Evolutionary conservation across 2,888 invertebrate genomes (phyloP), one percentile per base, ranked within the genome.

Genomic region (Hydrotaea diabolus): DNA sequence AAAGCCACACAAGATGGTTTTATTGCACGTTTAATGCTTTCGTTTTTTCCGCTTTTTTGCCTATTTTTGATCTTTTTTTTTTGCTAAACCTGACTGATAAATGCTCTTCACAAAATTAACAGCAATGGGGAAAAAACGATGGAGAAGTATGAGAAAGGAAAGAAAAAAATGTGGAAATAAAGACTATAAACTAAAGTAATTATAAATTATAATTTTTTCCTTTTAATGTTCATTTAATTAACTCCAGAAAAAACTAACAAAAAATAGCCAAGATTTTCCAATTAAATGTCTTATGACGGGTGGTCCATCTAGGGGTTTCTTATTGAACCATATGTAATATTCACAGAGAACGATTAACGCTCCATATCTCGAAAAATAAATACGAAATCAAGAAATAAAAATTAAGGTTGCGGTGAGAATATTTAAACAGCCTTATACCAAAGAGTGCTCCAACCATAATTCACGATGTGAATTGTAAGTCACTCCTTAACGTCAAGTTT

Each of bases 221-320:
- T 36, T 64, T 66, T 66, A 66, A 66, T 26, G 43, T 43, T 43
- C 4, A 43, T 66, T 66, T 19, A 74, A 79, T 79, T 55, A 66
- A 8, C 59, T 75, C 17, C 49, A n/a, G 66, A 64, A 4, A n/a
- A n/a, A n/a, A n/a, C n/a, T n/a, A 8, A 3, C 17, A 23, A 8
- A 36, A 36, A 36, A 36, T 3, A 1, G 36, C 5, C 4, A 15
- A 23, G 17, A 69, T 36, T 49, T 55, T 72, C 19, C 39, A 59
- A 46, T 73, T 49, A 74, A 80, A 69, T 83, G 74, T 71, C 59
- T 69, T 62, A 69, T 77, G n/a, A n/a, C n/a, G n/a, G n/a, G n/a
- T n/a, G n/a, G n/a, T n/a, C n/a, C n/a, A n/a, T n/a, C n/a, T n/a
- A n/a, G n/a, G n/a, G n/a, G n/a, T n/a, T n/a, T n/a, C n/a, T n/a